phyloP scores from a whole-genome alignment of 2,113 vertebrate species.

The Colinus virginianus region DNA sequence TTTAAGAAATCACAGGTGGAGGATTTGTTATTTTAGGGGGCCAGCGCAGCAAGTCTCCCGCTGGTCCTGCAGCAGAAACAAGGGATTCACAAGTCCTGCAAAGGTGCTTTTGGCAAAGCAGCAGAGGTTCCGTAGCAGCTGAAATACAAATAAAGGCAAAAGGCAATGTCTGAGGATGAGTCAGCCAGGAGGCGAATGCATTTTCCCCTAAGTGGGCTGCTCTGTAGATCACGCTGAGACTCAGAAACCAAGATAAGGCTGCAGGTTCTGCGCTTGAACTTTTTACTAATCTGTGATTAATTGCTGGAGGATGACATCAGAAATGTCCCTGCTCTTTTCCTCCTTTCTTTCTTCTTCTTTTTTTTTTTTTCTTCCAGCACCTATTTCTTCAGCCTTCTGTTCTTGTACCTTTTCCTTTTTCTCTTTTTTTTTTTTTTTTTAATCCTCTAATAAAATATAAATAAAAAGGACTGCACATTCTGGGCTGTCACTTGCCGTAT shows the following conservation, averaged over 20 bases:
- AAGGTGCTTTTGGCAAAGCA: not conserved
- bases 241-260: conserved; percentile 52
- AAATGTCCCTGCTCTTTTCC: not conserved
- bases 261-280: conserved; percentile 17
- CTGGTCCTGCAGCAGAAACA: not conserved
- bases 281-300: conserved; percentile 52
- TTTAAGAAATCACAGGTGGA: not conserved
- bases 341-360: not conserved
- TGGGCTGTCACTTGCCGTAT: conserved; percentile 20
- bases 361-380: not conserved
- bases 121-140: conserved; percentile 29
- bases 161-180: conserved; percentile 59
- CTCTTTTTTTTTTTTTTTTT: not conserved
- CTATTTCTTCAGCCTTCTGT: not conserved
- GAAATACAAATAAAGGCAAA: conserved; percentile 56
- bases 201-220: conserved; percentile 46
- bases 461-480: conserved; percentile 48
- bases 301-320: conserved; percentile 24
- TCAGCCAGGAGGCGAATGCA: conserved; percentile 60
- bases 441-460: conserved; percentile 55
- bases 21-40: not conserved
- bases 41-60: not conserved
- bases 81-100: accelerated
- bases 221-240: conserved; percentile 12
- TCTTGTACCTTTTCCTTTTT: not conserved